A percentile compares a stretch with the other conserved stretches of the same genome.
These are phyloP conservation scores for Volucella zonaria DNA, from an alignment of 2,888 invertebrate species.

Conservation along the genomic window DNA sequence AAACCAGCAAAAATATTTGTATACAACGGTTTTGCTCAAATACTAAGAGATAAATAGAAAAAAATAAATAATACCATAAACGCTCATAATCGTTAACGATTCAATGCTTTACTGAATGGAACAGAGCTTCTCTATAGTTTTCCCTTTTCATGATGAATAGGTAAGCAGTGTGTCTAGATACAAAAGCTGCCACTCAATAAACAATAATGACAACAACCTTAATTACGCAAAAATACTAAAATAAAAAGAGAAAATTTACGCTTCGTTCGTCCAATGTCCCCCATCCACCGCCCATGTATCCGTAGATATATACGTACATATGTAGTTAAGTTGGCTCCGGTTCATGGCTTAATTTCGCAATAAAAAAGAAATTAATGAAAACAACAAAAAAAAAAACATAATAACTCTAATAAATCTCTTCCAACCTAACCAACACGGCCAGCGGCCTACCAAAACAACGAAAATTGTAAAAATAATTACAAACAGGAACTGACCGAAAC, in stretches of 20 bases:
- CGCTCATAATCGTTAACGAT: constrained; percentile 22
- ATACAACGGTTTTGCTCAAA: constrained; percentile 14
- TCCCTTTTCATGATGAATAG: constrained; percentile 1
- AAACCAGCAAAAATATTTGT: neutral
- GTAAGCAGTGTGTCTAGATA: neutral
- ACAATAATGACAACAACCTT: constrained; percentile 37
- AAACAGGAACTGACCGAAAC: constrained; percentile 53
- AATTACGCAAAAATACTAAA: constrained; percentile 30
- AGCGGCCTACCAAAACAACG: constrained; percentile 1
- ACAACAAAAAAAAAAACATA: constrained; percentile 8
- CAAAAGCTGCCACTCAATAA: constrained; percentile 29
- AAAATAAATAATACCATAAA: constrained; percentile 3
- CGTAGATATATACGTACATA: neutral
- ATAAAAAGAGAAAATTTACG: constrained; percentile 24
- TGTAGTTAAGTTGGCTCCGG: constrained; percentile 16
- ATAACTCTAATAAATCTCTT: constrained; percentile 27
- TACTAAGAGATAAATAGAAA: constrained; percentile 6
- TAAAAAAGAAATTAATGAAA: constrained; percentile 9
- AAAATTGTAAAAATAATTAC: constrained; percentile 33
- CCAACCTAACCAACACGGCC: neutral
- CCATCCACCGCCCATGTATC: too few relatives aligned
- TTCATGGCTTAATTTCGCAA: constrained; percentile 15
- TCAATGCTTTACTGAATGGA: constrained; percentile 40
- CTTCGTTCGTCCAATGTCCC: constrained; percentile 5
- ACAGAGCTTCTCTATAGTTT: constrained; percentile 9